Percentiles rank a stretch among this genome's conserved stretches.
Conservation (phyloP, 2,113 vertebrate species). For the Onychorhynchus coronatus region DNA sequence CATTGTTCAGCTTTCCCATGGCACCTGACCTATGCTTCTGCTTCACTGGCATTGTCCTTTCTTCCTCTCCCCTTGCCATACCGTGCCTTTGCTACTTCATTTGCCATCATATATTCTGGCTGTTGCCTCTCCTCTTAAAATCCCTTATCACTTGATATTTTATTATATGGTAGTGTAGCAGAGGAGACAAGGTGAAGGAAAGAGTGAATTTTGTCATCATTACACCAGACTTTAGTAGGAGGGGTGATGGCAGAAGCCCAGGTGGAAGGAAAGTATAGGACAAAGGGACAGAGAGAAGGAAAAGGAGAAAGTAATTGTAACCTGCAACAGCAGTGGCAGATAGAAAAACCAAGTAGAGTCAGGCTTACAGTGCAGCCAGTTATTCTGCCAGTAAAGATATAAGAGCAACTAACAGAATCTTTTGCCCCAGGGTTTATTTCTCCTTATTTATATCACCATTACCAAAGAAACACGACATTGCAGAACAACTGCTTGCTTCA, state of each 20-base stretch:
- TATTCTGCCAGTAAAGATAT: constrained; percentile 11
- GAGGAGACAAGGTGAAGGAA: not conserved
- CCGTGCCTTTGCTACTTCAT: not conserved
- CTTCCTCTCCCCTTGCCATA: not conserved
- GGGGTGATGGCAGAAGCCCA: not conserved
- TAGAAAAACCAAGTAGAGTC: not conserved
- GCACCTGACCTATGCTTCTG: not conserved
- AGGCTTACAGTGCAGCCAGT: not conserved
- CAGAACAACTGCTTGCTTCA: not conserved
- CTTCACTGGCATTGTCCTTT: not conserved
- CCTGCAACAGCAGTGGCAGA: not conserved
- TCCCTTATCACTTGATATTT: not conserved
- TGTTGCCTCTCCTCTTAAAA: not conserved
- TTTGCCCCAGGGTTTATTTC: not conserved
- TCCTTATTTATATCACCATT: constrained; percentile 23
- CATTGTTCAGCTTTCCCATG: not conserved
- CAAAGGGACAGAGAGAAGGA: not conserved
- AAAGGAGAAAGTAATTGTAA: not conserved
- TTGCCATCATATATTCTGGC: not conserved
- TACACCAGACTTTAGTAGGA: not conserved
- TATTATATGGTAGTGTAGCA: not conserved
- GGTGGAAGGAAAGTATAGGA: not conserved
- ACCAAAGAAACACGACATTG: not conserved
- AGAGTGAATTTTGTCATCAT: not conserved
- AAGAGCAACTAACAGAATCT: not conserved